phyloP scores from a whole-genome alignment of 2,888 invertebrate species.

The Dusona sp. region DNA sequence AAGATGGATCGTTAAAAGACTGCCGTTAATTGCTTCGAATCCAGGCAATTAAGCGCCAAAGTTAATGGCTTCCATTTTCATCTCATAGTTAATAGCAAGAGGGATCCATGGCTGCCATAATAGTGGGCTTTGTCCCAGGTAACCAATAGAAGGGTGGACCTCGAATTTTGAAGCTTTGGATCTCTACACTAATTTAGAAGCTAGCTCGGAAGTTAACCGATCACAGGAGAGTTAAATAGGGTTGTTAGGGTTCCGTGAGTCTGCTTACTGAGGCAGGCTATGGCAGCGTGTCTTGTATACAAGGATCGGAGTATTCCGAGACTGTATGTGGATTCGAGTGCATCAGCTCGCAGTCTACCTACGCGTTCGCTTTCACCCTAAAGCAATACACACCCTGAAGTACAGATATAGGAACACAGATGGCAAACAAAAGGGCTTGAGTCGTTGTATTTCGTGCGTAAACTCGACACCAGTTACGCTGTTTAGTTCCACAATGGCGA shows the following conservation, averaged over 20 bases:
- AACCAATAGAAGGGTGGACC: constrained; percentile 4
- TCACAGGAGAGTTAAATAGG: constrained; percentile 64
- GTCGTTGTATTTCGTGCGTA: background rate
- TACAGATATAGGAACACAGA: background rate
- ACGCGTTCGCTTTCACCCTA: constrained; percentile 40
- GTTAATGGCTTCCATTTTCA: background rate
- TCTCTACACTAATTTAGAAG: constrained; percentile 65
- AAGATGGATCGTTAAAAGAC: too few relatives aligned
- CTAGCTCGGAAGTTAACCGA: constrained; percentile 56
- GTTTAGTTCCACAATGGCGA: constrained; percentile 1
- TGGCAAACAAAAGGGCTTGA: constrained; percentile 15
- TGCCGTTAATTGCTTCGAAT: too few relatives aligned
- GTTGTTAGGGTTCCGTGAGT: constrained; percentile 23
- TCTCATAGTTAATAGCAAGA: background rate
- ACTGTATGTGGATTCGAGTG: constrained; percentile 28
- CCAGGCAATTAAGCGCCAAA: too few relatives aligned
- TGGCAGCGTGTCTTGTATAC: background rate
- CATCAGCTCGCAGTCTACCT: constrained; percentile 27
- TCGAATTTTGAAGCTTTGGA: constrained; percentile 34
- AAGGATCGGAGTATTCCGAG: constrained; percentile 2
- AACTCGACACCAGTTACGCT: constrained; percentile 2
- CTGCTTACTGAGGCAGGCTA: constrained; percentile 26
- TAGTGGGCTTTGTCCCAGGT: background rate
- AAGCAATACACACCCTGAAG: constrained; percentile 21
- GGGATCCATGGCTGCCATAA: constrained; percentile 6